phyloP scores from a whole-genome alignment of 2,113 vertebrate genomes.

The Gallinago paraguaiae region DNA sequence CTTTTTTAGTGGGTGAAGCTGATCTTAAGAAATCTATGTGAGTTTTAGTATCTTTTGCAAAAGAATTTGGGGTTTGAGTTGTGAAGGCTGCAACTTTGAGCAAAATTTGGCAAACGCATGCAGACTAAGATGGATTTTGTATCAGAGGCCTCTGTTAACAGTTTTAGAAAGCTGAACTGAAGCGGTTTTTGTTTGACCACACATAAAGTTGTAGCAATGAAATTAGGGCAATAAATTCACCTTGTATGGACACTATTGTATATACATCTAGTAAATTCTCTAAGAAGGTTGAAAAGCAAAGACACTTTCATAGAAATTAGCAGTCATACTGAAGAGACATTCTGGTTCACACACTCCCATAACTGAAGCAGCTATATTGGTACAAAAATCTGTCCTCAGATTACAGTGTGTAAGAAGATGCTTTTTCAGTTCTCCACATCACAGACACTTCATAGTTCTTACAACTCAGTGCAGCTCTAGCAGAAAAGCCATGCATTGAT shows the following conservation, averaged over 20 bases:
- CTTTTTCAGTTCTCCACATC: neutral
- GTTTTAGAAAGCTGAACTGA: neutral
- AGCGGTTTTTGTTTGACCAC: neutral
- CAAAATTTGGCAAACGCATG: neutral
- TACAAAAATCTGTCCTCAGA: neutral
- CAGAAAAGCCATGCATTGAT: rapidly evolving
- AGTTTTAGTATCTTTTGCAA: neutral
- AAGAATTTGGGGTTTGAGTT: neutral
- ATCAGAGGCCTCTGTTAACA: neutral
- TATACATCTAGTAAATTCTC: neutral
- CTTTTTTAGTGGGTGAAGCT: neutral
- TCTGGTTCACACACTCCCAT: neutral
- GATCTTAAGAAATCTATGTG: neutral
- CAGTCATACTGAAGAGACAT: neutral
- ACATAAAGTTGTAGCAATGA: neutral
- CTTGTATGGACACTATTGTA: neutral
- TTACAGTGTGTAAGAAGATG: neutral
- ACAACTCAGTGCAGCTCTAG: neutral
- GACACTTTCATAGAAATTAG: neutral
- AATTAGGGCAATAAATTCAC: neutral
- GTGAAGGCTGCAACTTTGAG: neutral
- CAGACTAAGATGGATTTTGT: neutral
- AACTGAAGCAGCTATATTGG: neutral
- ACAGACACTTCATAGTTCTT: neutral
- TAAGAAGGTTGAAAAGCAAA: neutral